phyloP scores from a whole-genome alignment of 2,888 invertebrate genomes.

The Drosophila longiperda region DNA sequence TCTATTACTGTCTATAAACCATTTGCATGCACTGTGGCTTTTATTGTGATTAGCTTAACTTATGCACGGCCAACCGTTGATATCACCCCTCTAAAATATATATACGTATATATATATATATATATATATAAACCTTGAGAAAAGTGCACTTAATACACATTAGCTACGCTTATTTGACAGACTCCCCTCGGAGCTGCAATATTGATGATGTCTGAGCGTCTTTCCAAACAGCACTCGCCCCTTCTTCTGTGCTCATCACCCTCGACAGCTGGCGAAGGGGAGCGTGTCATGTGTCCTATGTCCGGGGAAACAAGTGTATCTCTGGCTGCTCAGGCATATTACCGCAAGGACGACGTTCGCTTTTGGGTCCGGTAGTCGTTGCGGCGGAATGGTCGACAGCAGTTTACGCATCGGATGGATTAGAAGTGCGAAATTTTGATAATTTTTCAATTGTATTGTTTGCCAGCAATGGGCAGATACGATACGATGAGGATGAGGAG shows the following conservation, averaged over 20 bases:
- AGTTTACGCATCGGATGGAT: conserved; percentile 62
- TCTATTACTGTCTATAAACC: conserved; percentile 53
- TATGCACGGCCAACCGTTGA: conserved; percentile 18
- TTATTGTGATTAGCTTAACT: conserved; percentile 67
- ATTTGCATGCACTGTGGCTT: conserved; percentile 74
- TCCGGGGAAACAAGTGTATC: conserved; percentile 73
- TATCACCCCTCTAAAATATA: background rate
- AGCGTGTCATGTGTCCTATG: conserved; percentile 67
- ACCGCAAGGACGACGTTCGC: conserved; percentile 32
- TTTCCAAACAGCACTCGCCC: conserved; percentile 19
- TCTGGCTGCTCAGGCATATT: conserved; percentile 53
- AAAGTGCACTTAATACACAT: conserved; percentile 78
- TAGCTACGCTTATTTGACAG: conserved; percentile 80
- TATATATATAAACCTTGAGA: conserved; percentile 12
- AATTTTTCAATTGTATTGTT: conserved; percentile 79
- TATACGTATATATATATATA: background rate
- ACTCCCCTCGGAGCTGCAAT: conserved; percentile 56
- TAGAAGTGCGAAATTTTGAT: conserved; percentile 77
- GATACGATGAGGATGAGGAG: conserved; percentile 1
- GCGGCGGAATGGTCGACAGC: conserved; percentile 49
- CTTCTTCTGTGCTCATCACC: conserved; percentile 24
- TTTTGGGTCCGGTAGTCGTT: conserved; percentile 41
- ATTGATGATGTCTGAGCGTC: conserved; percentile 69
- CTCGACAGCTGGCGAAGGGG: conserved; percentile 20
- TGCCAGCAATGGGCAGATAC: conserved; percentile 38